Conservation (phyloP, 2,113 vertebrate species). For the Tinamus guttatus region DNA sequence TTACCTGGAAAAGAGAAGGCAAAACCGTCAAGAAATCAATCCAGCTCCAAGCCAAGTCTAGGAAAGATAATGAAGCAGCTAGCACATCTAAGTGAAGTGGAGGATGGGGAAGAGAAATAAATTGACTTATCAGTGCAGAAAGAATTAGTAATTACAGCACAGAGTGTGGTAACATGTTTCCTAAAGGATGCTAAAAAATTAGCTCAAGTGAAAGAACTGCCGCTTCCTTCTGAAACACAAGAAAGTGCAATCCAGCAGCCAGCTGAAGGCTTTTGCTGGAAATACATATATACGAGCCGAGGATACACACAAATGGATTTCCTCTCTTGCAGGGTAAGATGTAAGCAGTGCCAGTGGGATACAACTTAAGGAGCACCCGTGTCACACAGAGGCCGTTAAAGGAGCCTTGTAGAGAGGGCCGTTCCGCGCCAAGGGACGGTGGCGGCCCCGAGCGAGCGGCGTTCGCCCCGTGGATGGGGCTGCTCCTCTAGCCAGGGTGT, state of each 20-base stretch:
- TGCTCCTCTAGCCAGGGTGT: slow-evolving; percentile 87
- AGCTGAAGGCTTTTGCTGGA: not conserved
- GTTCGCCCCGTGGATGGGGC: accelerated
- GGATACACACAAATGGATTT: not conserved
- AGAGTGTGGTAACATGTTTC: slow-evolving; percentile 4
- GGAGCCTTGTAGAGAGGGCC: not conserved
- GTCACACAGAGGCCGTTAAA: not conserved
- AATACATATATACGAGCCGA: not conserved
- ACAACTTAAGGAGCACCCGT: not conserved
- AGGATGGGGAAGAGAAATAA: not conserved
- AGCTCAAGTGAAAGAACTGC: not conserved
- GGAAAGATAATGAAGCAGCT: not conserved
- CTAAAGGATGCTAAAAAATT: not conserved
- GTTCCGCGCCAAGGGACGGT: not conserved
- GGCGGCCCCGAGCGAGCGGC: not conserved
- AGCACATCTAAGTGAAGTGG: not conserved
- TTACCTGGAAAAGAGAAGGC: slow-evolving; percentile 80
- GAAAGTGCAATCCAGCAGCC: not conserved
- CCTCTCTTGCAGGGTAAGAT: not conserved
- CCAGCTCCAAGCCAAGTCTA: not conserved
- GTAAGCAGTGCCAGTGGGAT: not conserved
- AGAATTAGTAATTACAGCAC: not conserved
- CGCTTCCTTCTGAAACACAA: slow-evolving; percentile 11
- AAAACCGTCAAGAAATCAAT: slow-evolving; percentile 17
- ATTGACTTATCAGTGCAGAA: slow-evolving; percentile 8